Base-by-base conservation (phyloP, 1,140 invertebrate genomes). In the Drosophila auraria region DNA sequence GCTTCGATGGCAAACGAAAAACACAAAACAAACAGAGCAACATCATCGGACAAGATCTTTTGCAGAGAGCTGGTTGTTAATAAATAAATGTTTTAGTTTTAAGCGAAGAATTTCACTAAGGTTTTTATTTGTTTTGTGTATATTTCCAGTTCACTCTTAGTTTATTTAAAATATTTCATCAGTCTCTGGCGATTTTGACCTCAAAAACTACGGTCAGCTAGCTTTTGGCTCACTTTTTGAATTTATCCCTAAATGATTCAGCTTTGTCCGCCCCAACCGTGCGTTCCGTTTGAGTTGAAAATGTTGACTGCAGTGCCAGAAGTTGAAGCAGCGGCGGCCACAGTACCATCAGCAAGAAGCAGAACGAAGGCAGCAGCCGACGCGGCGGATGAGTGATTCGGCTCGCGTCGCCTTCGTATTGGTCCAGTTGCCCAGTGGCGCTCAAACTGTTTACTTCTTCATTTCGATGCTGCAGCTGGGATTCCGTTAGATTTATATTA, bases 231-330 rank as follows among this genome's bases (percentile, higher is more conserved):
- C 42, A 45, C 51, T 53, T 73, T 70, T 80, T 63, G 44, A 78
- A 78, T 61, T 47, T 23, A 60, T 33, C 50, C 61, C 23, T 15
- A 62, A 49, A 33, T 58, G 40, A 54, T 47, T 12, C 42, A 51
- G 63, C 47, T 73, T 44, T 14, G 54, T 81, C 65, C 84, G 84
- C 44, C 73, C 17, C 15, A 89, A 81, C 44, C 81, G 81, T 87
- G 84, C 66, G 86, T 56, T 79, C 61, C 73, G 84, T 84, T 60
- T 81, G 70, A 89, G 79, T 61, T 57, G 56, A 84, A 87, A 65
- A 78, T 72, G 65, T 72, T 76, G 84, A 87, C 84, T 87, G 84
- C 69, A 64, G 75, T 81, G 70, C 44, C 60, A 60, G 45, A 71
- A 78, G 58, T 33, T 42, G 49, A 56, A 54, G 59, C 47, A 50